These are phyloP conservation scores for Zaprionus camerounensis DNA, from an alignment of 1,140 invertebrate species.

Conservation along the genomic window DNA sequence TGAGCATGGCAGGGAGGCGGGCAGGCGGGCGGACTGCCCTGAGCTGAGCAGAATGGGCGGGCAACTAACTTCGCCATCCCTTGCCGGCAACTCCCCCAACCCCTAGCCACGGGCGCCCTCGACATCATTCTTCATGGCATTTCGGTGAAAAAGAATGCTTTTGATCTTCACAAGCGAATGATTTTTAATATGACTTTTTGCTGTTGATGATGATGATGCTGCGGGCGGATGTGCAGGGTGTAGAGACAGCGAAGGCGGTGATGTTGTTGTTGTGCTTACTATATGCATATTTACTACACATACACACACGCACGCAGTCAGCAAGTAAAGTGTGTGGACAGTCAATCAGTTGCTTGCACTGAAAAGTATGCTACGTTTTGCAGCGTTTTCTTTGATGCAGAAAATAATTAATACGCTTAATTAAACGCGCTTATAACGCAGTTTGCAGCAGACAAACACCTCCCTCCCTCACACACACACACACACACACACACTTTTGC, in stretches of 20 bases:
- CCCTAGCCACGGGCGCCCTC: conserved; percentile 19
- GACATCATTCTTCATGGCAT: conserved; percentile 77
- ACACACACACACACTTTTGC: conserved; percentile 6
- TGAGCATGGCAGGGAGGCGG: conserved; percentile 39
- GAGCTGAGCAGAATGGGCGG: conserved; percentile 18
- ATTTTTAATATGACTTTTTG: conserved; percentile 83
- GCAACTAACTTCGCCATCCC: conserved; percentile 55
- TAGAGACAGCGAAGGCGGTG: not conserved
- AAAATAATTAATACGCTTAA: conserved; percentile 70
- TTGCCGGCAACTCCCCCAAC: conserved; percentile 4
- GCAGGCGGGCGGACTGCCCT: not conserved
- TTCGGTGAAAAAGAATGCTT: conserved; percentile 83
- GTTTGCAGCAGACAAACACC: conserved; percentile 8
- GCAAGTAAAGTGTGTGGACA: conserved; percentile 49
- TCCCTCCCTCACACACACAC: not conserved
- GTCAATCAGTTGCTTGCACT: conserved; percentile 58
- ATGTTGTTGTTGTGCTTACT: conserved; percentile 24
- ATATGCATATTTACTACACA: conserved; percentile 14
- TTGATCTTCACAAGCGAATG: conserved; percentile 84
- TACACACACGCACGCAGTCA: conserved; percentile 4
- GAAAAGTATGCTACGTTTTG: conserved; percentile 32
- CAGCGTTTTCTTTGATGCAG: conserved; percentile 11
- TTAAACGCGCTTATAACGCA: conserved; percentile 58
- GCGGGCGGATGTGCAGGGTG: not conserved
- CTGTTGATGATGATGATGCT: conserved; percentile 28